Base-by-base conservation (phyloP, 2,113 vertebrate species). In the Cottus gobio region DNA sequence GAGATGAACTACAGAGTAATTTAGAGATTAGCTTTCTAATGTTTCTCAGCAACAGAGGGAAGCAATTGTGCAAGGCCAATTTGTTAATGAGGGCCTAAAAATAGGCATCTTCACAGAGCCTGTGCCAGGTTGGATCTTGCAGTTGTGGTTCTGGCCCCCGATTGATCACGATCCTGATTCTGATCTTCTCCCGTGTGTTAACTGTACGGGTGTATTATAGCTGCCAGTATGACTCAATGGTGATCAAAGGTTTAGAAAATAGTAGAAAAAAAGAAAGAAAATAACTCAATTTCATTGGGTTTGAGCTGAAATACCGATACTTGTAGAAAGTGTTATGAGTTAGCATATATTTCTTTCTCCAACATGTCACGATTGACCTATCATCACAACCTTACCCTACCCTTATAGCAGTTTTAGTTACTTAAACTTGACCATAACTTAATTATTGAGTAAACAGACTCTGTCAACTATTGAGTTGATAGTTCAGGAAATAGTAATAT, bases 21-120 rank as follows among this genome's bases (percentile, higher is more conserved):
- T 95, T 93, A 89, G 57, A 93, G 90, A 93, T 94, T 93, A 92
- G 82, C 77, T 84, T 89, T 90, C 82, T 93, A 87, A 91, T 84
- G 88, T 91, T 90, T 76, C 85, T 69, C 79, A 72, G 87, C 80
- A 91, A 86, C 84, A 88, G 90, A 91, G 83, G 79, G 80, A 71
- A 71, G 76, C 63, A 72, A 83, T 90, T 90, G 83, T 75, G 86
- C 83, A 76, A 87, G 82, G 72, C 70, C 80, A 31, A 64, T 90
- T 92, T 91, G 82, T 86, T 90, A 89, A 89, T 79, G 50, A 90
- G 71, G 69, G 71, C 56, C 87, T 88, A 71, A 85, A 92, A 90
- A 92, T 79, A 91, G 71, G 65, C 24, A 66, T 15, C 50, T 73
- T 68, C 63, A 82, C 73, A 68, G 64, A 0, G 42, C 52, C 26